Evolutionary conservation across 2,113 vertebrate genomes (phyloP), one percentile per base, ranked within the genome.

Genomic region (Gymnogyps californianus): DNA sequence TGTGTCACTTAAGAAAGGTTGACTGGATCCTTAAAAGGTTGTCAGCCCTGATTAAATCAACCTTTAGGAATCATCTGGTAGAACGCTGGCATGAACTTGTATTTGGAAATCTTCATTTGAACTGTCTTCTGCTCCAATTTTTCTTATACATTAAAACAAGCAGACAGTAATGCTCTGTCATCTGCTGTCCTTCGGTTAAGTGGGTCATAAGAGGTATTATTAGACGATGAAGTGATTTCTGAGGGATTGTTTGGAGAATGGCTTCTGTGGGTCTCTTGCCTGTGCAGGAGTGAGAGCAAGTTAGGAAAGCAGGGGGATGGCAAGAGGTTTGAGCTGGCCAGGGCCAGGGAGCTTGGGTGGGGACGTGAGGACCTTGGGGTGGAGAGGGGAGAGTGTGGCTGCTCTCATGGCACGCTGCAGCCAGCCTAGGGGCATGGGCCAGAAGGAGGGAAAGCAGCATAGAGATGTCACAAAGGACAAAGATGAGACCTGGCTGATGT

Each of bases 91-190:
- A 26, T 3, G 17, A 66, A 25, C 18, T 9, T 28, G 6, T 61
- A 25, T n/a, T 83, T 93, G 54, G n/a, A 88, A 96, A 70, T 83
- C 69, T 94, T 87, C 42, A 36, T 79, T 87, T 85, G 47, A 79
- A 47, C 29, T 26, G 10, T 66, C 34, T 74, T 95, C 79, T 89
- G 6, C 52, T 84, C 51, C 26, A 13, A 59, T 82, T 89, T 70
- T 4, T 0, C 28, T 85, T 59, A 25, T 25, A 11, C 2, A 4
- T 31, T 67, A 42, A 78, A 94, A 22, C 8, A 75, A 54, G n/a
- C n/a, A 66, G 90, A 46, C 24, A 54, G 47, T 34, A 90, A 67
- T 2, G 4, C 28, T 87, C 44, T 70, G 46, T 62, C 55, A 40
- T 34, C 38, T 78, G 49, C 49, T 75, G 0, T 59, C 44, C 31